phyloP scores from a whole-genome alignment of 2,797 vertebrate species.

The Eptatretus atami region DNA sequence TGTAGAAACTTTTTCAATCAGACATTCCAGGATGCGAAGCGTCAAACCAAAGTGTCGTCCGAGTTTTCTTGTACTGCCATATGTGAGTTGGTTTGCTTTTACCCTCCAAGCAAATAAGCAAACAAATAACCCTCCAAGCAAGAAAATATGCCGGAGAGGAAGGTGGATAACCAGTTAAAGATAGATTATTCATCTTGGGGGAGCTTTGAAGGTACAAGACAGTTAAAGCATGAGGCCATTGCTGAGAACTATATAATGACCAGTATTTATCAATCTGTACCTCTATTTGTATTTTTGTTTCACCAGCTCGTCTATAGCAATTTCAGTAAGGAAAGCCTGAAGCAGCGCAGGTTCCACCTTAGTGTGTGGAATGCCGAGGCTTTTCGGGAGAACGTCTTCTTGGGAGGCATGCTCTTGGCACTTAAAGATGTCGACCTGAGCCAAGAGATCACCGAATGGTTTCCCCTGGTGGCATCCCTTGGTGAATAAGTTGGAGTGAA shows the following conservation, averaged over 20 bases:
- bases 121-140: too few relatives aligned
- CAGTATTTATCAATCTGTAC: too few relatives aligned
- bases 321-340: conserved; percentile 51
- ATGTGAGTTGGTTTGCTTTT: neutral
- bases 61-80: neutral
- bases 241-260: too few relatives aligned
- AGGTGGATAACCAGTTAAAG: too few relatives aligned
- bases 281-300: neutral
- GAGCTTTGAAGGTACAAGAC: too few relatives aligned
- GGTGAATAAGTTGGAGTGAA: neutral
- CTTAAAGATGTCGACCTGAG: conserved; percentile 38
- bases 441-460: conserved; percentile 65
- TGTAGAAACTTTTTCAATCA: too few relatives aligned
- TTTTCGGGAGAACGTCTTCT: conserved; percentile 71
- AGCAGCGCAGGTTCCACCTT: conserved; percentile 57
- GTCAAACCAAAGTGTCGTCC: too few relatives aligned
- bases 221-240: too few relatives aligned
- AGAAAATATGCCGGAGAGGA: too few relatives aligned
- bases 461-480: neutral
- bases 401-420: conserved; percentile 50
- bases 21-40: too few relatives aligned
- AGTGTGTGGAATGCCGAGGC: conserved; percentile 59
- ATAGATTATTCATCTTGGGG: too few relatives aligned
- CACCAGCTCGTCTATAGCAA: conserved; percentile 55
- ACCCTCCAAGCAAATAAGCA: too few relatives aligned